Base-by-base conservation (phyloP, 1,140 invertebrate species). In the Drosophila parabipectinata region DNA sequence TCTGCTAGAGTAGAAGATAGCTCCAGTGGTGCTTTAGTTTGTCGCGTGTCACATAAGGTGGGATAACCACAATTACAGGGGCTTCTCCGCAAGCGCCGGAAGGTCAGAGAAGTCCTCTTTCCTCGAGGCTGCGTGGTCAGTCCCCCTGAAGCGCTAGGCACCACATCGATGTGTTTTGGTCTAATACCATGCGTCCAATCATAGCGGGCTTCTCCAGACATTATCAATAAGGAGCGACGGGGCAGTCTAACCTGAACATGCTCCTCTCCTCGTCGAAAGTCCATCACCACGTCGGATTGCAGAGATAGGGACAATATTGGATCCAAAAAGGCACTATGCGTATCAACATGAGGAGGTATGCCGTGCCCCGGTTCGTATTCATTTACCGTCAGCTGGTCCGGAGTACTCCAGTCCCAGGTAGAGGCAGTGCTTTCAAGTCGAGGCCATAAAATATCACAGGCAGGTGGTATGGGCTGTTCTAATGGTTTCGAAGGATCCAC, bases 281-380 rank as follows among this genome's bases (percentile, higher is more conserved):
- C 96, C 97, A 99, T 99, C 0, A 98, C 93, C 48, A 96, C 95
- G 63, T 95, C 93, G n/a, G 97, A 96, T 34, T 95, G 95, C n/a
- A 99, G 93, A 21, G 97, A 98, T 0, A 99, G 82, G 5, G 97
- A 98, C 18, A 99, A 87, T 71, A 99, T 97, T 15, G 95, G 95
- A 90, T 97, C 95, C 81, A 97, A 95, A 93, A 99, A 99, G 3
- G 97, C 95, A 92, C 97, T 97, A 89, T 98, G 97, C 1, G 97
- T 98, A 85, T 99, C 98, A n/a, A 98, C 95, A 93, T 99, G 98
- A 1, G 96, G 94, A 55, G 98, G 98, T 82, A 99, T 99, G 24
- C 97, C 97, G 94, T 99, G 98, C 9, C 98, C 98, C 60, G 97
- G 96, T 55, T 94, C 80, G 92, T 99, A 99, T 77, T 95, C 94